Conservation (phyloP, 2,797 vertebrate genomes). For the Sebastes nivosus region DNA sequence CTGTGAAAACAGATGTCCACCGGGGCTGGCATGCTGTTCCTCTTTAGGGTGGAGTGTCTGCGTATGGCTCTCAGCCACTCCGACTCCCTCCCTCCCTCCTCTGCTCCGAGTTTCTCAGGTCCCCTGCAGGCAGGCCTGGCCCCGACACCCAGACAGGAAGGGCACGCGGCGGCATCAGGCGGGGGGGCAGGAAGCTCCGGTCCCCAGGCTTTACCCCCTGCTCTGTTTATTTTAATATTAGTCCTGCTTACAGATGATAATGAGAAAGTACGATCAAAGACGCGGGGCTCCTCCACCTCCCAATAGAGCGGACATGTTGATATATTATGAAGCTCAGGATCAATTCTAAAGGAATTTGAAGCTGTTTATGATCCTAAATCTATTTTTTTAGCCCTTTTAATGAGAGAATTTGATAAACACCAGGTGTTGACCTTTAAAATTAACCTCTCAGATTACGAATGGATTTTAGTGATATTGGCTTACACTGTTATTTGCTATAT, state of each 20-base stretch:
- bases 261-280: slow-evolving; percentile 38
- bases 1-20: slow-evolving; percentile 87
- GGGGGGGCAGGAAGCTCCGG: slow-evolving; percentile 59
- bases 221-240: slow-evolving; percentile 58
- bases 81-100: slow-evolving; percentile 6
- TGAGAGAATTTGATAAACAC: slow-evolving; percentile 47
- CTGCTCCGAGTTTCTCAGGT: slow-evolving; percentile 22
- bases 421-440: slow-evolving; percentile 65
- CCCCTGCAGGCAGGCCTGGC: slow-evolving; percentile 45
- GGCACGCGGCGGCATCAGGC: slow-evolving; percentile 37
- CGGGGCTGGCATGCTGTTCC: slow-evolving; percentile 73
- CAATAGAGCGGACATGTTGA: slow-evolving; percentile 10
- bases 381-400: slow-evolving; percentile 39
- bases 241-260: slow-evolving; percentile 43
- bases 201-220: slow-evolving; percentile 48
- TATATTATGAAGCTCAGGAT: slow-evolving; percentile 45
- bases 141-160: slow-evolving; percentile 59
- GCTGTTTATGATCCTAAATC: slow-evolving; percentile 48
- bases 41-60: slow-evolving; percentile 71
- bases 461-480: slow-evolving; percentile 44
- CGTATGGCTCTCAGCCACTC: slow-evolving; percentile 39
- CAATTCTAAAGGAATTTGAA: slow-evolving; percentile 46
- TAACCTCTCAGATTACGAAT: slow-evolving; percentile 42
- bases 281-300: not conserved
- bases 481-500: slow-evolving; percentile 38